phyloP scores from a whole-genome alignment of 2,113 vertebrate genomes.

The Orycteropus afer region DNA sequence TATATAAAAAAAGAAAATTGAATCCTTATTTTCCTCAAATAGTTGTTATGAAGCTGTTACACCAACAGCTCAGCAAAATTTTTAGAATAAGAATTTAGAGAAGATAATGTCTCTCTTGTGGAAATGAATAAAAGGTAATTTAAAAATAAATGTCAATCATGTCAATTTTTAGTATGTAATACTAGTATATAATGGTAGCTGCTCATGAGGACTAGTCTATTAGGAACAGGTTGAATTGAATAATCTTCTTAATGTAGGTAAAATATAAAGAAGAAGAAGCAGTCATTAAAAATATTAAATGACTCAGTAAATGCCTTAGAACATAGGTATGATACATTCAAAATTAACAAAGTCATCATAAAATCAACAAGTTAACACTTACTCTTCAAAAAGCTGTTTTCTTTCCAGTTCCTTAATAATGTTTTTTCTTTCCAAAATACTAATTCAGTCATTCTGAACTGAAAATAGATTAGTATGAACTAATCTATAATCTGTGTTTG shows the following conservation, averaged over 20 bases:
- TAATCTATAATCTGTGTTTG: background rate
- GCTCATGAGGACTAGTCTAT: background rate
- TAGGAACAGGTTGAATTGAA: background rate
- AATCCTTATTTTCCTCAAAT: background rate
- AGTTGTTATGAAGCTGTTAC: background rate
- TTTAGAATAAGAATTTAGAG: background rate
- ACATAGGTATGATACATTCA: background rate
- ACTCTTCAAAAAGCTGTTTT: background rate
- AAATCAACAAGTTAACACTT: background rate
- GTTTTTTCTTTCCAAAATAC: background rate
- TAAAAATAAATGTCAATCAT: background rate
- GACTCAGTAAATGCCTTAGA: background rate
- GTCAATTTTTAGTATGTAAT: background rate
- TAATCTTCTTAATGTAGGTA: background rate
- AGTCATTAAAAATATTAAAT: background rate
- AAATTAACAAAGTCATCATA: background rate
- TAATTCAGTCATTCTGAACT: background rate
- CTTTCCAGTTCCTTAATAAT: background rate
- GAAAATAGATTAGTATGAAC: background rate
- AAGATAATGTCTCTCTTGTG: background rate
- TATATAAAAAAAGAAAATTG: background rate
- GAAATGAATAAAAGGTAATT: background rate
- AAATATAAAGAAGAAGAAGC: background rate
- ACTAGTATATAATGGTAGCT: no score
- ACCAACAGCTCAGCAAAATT: background rate